These are phyloP conservation scores for Catocala nupta DNA, from an alignment of 2,888 invertebrate species.

Conservation along the genomic window DNA sequence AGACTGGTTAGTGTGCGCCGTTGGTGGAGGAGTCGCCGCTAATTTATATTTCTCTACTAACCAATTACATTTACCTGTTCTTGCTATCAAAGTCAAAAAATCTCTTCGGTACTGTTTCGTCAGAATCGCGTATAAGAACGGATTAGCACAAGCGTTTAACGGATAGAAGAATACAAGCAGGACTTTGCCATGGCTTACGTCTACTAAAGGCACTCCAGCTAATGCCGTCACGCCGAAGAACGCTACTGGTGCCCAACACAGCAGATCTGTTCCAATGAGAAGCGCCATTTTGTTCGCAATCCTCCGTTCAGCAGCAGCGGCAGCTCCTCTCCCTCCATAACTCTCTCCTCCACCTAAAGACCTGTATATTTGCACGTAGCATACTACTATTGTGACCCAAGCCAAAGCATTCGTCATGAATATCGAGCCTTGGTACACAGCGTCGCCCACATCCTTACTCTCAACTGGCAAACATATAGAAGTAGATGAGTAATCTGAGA, in stretches of 20 bases:
- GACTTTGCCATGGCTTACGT: slow-evolving; percentile 93
- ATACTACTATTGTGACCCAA: slow-evolving; percentile 93
- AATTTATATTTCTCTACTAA: slow-evolving; percentile 76
- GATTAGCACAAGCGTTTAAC: slow-evolving; percentile 96
- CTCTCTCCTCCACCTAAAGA: slow-evolving; percentile 91
- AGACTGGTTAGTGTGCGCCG: slow-evolving; percentile 79
- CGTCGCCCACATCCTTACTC: slow-evolving; percentile 89
- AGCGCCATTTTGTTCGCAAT: slow-evolving; percentile 97
- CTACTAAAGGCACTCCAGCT: slow-evolving; percentile 94
- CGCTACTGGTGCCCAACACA: slow-evolving; percentile 95
- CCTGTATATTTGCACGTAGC: slow-evolving; percentile 95
- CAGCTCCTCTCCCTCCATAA: slow-evolving; percentile 89
- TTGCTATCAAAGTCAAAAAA: slow-evolving; percentile 89
- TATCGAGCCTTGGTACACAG: slow-evolving; percentile 91
- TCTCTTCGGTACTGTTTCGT: slow-evolving; percentile 95
- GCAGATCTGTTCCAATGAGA: slow-evolving; percentile 94
- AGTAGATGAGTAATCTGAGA: slow-evolving; percentile 96
- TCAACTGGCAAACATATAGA: slow-evolving; percentile 96
- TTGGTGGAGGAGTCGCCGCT: slow-evolving; percentile 77
- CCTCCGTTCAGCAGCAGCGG: slow-evolving; percentile 89
- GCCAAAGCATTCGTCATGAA: slow-evolving; percentile 93
- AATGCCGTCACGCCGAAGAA: slow-evolving; percentile 96
- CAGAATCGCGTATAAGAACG: slow-evolving; percentile 96
- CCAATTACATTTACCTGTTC: slow-evolving; percentile 86
- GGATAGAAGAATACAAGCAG: slow-evolving; percentile 96